phyloP scores from a whole-genome alignment of 64 coral and sea anemone genomes.

The Porites australiensis region DNA sequence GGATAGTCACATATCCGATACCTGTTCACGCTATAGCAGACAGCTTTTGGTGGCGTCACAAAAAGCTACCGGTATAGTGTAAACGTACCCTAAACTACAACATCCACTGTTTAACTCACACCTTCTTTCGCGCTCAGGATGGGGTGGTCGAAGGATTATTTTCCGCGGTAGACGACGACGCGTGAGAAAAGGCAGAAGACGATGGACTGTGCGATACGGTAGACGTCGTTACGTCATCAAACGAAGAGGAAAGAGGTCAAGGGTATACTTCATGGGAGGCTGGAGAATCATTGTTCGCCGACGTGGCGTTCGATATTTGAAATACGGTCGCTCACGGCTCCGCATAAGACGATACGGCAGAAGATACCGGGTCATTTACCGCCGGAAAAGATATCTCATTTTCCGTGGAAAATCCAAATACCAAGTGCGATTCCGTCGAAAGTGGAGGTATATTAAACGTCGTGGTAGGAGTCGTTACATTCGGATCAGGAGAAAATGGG shows the following conservation, averaged over 20 bases:
- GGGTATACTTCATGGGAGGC: background rate
- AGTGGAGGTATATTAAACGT: constrained; percentile 13
- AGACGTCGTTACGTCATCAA: background rate
- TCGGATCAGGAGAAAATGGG: background rate
- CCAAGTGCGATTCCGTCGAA: background rate
- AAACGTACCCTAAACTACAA: background rate
- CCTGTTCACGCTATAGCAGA: too few species aligned
- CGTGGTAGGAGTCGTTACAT: background rate
- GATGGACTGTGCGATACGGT: background rate
- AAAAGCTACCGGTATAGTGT: too few species aligned
- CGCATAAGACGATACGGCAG: background rate
- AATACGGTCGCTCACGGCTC: background rate
- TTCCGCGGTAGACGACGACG: constrained; percentile 33
- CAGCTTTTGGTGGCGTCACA: too few species aligned
- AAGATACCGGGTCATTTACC: background rate
- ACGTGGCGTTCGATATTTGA: constrained; percentile 10
- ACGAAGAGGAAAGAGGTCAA: background rate
- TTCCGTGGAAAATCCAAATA: background rate
- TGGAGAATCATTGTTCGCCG: background rate
- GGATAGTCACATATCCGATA: too few species aligned
- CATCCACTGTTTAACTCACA: background rate
- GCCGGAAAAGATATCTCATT: background rate
- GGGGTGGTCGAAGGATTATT: background rate
- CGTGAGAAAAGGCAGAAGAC: constrained; percentile 9
- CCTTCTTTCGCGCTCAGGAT: background rate